A percentile compares a stretch with the other conserved stretches of the same genome.
Evolutionary conservation across 2,888 invertebrate genomes (phyloP).

Genomic region (Drosophila tanythrix): DNA sequence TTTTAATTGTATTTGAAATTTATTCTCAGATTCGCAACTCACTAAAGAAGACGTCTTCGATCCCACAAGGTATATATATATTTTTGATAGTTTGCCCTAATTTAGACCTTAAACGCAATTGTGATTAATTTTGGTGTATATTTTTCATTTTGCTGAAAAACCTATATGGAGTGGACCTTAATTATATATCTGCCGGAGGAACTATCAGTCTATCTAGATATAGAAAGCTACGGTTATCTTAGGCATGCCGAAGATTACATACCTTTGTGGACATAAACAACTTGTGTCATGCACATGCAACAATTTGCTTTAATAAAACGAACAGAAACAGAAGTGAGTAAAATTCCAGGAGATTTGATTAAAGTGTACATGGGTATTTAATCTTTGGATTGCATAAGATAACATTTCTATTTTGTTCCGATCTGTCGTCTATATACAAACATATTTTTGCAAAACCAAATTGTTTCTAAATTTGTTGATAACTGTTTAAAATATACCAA

Average conservation of each 20-base stretch:
- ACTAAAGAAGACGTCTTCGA: background rate
- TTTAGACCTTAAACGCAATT: background rate
- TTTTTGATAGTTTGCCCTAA: background rate
- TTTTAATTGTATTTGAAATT: background rate
- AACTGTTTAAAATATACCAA: background rate
- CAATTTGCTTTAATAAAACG: background rate
- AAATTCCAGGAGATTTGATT: background rate
- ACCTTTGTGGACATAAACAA: background rate
- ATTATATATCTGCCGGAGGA: background rate
- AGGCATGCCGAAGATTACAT: no score
- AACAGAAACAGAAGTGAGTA: background rate
- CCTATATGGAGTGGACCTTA: background rate
- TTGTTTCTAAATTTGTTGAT: background rate
- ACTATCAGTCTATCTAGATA: fast-evolving
- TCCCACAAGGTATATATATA: background rate
- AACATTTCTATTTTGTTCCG: background rate
- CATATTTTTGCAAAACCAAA: background rate
- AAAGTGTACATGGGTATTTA: background rate
- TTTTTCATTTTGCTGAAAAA: background rate
- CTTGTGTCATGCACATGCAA: background rate
- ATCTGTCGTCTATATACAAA: background rate
- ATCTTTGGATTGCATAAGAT: background rate
- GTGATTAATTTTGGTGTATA: background rate
- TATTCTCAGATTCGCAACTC: background rate
- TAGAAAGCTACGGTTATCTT: background rate